Conservation (phyloP, 2,888 invertebrate species). For the Standfussiana lucernea region DNA sequence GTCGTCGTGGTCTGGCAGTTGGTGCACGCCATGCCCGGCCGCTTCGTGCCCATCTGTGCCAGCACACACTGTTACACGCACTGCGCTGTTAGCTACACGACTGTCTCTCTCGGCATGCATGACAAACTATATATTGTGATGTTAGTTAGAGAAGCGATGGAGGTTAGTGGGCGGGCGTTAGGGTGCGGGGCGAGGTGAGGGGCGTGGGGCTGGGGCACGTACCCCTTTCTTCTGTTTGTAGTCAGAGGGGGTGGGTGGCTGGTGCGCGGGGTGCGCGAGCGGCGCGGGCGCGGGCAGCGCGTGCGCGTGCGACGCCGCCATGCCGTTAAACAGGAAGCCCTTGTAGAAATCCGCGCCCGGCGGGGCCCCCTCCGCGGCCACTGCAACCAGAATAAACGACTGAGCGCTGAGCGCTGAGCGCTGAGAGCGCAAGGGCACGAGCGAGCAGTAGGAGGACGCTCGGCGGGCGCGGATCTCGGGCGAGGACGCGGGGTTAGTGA, state of each 20-base stretch:
- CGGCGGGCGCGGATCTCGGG: slow-evolving; percentile 85
- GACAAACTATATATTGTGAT: slow-evolving; percentile 46
- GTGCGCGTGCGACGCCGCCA: slow-evolving; percentile 81
- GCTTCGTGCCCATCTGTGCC: slow-evolving; percentile 92
- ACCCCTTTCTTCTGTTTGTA: slow-evolving; percentile 90
- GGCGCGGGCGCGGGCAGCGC: slow-evolving; percentile 76
- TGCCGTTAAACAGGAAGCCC: slow-evolving; percentile 95
- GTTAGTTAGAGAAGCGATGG: slow-evolving; percentile 75
- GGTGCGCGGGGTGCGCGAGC: slow-evolving; percentile 77
- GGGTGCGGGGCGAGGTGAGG: slow-evolving; percentile 53
- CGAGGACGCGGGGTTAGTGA: slow-evolving; percentile 69
- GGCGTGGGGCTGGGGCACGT: slow-evolving; percentile 76
- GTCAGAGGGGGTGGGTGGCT: slow-evolving; percentile 83
- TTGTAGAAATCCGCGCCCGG: slow-evolving; percentile 97
- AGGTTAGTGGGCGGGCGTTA: slow-evolving; percentile 56
- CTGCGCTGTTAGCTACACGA: slow-evolving; percentile 24
- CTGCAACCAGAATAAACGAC: slow-evolving; percentile 92
- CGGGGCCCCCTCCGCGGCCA: slow-evolving; percentile 95
- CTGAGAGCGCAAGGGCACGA: slow-evolving; percentile 63
- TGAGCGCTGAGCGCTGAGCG: slow-evolving; percentile 69
- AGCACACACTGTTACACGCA: slow-evolving; percentile 46
- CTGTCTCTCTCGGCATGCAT: slow-evolving; percentile 43
- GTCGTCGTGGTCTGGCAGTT: slow-evolving; percentile 98
- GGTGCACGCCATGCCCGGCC: slow-evolving; percentile 95
- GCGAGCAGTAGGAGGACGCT: slow-evolving; percentile 74